Evolutionary conservation across 2,888 invertebrate genomes (phyloP), one percentile per base, ranked within the genome.

Genomic region (Cosmopolites sordidus): DNA sequence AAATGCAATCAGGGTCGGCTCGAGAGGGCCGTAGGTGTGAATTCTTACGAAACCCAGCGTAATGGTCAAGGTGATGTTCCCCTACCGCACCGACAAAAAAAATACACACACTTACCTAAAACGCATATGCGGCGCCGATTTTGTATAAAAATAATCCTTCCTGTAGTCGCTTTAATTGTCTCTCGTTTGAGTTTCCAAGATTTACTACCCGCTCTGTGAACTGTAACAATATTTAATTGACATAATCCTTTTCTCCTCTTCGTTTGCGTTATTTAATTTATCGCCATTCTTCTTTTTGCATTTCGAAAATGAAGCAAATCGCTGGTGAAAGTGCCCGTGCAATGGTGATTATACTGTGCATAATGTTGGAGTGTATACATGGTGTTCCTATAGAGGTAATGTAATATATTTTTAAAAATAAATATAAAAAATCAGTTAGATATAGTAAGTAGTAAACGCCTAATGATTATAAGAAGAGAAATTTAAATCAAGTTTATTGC

Each of bases 41-140:
- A 38, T 50, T 43, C 44, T 57, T 57, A 47, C 57, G 50, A 48
- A 46, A 56, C 43, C 38, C 22, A 22, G 8, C 8, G 22, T 63
- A 60, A 67, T 65, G 67, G 67, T 66, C 69, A 69, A 69, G 69
- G 69, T 54, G 48, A 66, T 57, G 45, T 51, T 59, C 68, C 63
- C 67, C 63, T 56, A 62, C 65, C 65, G 60, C 22, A 8, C 8
- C 22, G 22, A 22, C 22, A 8, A 22, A 22, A 22, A 22, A 22
- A 22, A 5, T 22, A 22, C 22, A 22, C 8, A 22, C 22, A 22
- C 22, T 5, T 22, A 22, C 22, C 22, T 3, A 22, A 62, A 65
- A 66, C 64, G 62, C 41, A 48, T 33, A 64, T 59, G 59, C 59
- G 55, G 53, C 47, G 22, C 8, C 22, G 22, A 59, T 54, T 58